These are phyloP conservation scores for Chloropsis hardwickii DNA, from an alignment of 2,113 vertebrate genomes.

Conservation along the genomic window DNA sequence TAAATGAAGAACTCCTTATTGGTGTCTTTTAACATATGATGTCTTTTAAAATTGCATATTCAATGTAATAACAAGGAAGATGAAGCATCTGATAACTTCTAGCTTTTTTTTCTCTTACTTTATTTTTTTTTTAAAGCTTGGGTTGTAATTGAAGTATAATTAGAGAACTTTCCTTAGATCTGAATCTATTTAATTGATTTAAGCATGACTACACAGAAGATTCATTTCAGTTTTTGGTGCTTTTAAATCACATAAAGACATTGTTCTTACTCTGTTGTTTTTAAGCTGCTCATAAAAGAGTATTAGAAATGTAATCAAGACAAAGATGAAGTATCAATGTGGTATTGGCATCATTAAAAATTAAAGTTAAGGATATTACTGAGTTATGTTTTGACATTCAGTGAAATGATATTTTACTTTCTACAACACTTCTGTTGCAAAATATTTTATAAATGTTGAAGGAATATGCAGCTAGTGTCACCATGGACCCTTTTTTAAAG, in stretches of 20 bases:
- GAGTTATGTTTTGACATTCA: not conserved
- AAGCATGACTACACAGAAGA: not conserved
- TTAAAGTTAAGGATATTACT: not conserved
- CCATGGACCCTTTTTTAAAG: not conserved
- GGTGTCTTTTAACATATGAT: constrained; percentile 14
- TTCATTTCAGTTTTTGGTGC: not conserved
- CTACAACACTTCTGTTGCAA: not conserved
- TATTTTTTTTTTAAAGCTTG: constrained; percentile 2
- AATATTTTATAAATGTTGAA: not conserved
- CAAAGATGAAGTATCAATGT: not conserved
- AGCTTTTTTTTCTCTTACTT: not conserved
- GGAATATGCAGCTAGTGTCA: not conserved
- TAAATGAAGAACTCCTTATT: constrained; percentile 43
- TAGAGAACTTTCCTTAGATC: constrained; percentile 20
- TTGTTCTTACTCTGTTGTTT: not conserved
- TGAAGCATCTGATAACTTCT: constrained; percentile 15
- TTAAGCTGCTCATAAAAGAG: not conserved
- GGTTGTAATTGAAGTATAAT: constrained; percentile 28
- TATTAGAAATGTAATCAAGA: constrained; percentile 10
- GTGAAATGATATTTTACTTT: not conserved
- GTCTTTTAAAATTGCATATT: constrained; percentile 23
- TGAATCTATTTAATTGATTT: constrained; percentile 52
- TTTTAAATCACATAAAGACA: not conserved
- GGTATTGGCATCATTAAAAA: not conserved
- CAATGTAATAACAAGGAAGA: not conserved